Base-by-base conservation (phyloP, 2,888 invertebrate genomes). In the Plebejus melissa region DNA sequence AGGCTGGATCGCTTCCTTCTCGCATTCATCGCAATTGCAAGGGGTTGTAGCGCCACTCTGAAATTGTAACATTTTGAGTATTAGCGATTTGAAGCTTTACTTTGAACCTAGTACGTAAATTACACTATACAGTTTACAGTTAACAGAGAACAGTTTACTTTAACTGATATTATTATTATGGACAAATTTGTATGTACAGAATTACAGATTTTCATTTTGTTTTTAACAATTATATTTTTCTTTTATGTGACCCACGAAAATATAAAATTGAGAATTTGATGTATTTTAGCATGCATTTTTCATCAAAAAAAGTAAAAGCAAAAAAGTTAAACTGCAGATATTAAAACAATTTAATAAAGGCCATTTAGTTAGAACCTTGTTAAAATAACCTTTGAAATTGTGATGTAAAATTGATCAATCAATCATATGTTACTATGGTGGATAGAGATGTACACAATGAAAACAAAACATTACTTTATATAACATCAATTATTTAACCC, bases 11-110 rank as follows among this genome's bases (percentile, higher is more conserved):
- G 80, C 81, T 78, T 88, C 88, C 78, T 83, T 83, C 81, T 88
- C 87, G 81, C 93, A 93, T 80, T 91, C 92, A 78, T 91, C 90
- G 83, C 93, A 93, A 79, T 87, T 88, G 85, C 93, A 93, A 77
- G 92, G 90, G 77, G 92, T 89, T 76, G 88, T 91, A 74, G 87
- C 85, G 82, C 88, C 90, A 81, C 92, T 93, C 93, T 93, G 93
- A 74, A 92, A 90, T 74, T 74, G 81, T 77, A 79, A 80, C 22
- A 41, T 16, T 65, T 65, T 13, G 65, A 65, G 32, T 65, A 65
- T 65, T 13, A 65, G 32, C 32, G 5, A 65, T 65, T 65, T 65
- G 13, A 65, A 13, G 32, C 22, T 32, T 32, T 32, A 65, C 28
- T 9, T 28, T 60, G 60, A 9, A 60, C 22, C 4, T 28, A 7